Evolutionary conservation across 1,140 invertebrate species (phyloP).

Genomic region (Drosophila rhopaloa): DNA sequence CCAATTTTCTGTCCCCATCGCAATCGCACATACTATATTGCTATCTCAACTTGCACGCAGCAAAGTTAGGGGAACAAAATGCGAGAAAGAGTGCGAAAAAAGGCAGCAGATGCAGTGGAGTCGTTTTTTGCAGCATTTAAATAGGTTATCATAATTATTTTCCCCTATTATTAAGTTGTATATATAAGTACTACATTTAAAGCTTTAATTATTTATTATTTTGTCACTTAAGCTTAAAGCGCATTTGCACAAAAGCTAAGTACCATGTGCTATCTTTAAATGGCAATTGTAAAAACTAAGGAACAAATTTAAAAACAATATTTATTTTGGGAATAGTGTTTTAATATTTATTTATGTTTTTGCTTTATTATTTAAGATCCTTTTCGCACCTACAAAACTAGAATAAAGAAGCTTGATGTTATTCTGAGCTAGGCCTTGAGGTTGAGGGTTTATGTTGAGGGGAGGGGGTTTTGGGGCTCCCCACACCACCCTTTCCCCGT

Average conservation of each 20-base stretch:
- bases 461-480: background rate
- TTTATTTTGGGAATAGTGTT: background rate
- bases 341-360: background rate
- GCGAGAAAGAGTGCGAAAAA: constrained; percentile 34
- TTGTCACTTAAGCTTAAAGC: constrained; percentile 68
- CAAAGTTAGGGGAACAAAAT: constrained; percentile 22
- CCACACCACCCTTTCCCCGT: background rate
- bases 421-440: constrained; percentile 8
- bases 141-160: background rate
- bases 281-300: background rate
- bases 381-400: background rate
- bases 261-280: constrained; percentile 26
- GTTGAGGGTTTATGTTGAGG: constrained; percentile 10
- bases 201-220: constrained; percentile 32
- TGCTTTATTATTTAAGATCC: constrained; percentile 23
- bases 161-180: background rate
- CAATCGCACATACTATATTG: constrained; percentile 12
- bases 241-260: constrained; percentile 65
- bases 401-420: constrained; percentile 8
- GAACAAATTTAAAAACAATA: background rate
- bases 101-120: constrained; percentile 15
- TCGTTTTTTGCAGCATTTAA: background rate
- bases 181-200: constrained; percentile 5
- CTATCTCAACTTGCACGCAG: constrained; percentile 31
- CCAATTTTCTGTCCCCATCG: constrained; percentile 49